Evolutionary conservation across 2,888 invertebrate genomes (phyloP).

Genomic region (Pollenia griseotomentosa): DNA sequence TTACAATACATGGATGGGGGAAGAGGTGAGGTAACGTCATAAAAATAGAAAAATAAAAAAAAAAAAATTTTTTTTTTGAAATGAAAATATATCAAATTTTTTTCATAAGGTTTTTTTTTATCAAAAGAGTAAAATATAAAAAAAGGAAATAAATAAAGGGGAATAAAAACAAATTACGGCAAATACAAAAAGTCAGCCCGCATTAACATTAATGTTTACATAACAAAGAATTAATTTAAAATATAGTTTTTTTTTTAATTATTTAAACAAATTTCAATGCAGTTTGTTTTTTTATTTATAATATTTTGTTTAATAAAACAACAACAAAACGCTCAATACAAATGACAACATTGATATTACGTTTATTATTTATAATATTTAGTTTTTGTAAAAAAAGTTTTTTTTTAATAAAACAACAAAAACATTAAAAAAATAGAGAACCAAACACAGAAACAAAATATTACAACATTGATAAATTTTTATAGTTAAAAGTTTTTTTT

Average conservation of each 20-base stretch:
- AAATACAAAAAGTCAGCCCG: slow-evolving; percentile 75
- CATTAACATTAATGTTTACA: slow-evolving; percentile 72
- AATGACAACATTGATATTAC: slow-evolving; percentile 71
- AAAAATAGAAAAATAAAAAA: slow-evolving; percentile 66
- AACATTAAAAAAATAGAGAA: slow-evolving; percentile 76
- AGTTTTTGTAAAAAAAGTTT: slow-evolving; percentile 69
- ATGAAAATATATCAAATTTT: slow-evolving; percentile 40
- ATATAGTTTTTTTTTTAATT: slow-evolving; percentile 60
- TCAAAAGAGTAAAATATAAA: slow-evolving; percentile 43
- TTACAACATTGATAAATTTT: slow-evolving; percentile 81
- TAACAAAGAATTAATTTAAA: slow-evolving; percentile 63
- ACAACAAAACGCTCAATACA: slow-evolving; percentile 72
- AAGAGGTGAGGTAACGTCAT: slow-evolving; percentile 64
- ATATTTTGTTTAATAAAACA: slow-evolving; percentile 61
- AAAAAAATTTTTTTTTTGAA: slow-evolving; percentile 46
- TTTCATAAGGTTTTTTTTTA: slow-evolving; percentile 7
- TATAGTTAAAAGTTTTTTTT: slow-evolving; percentile 56
- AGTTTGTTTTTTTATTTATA: slow-evolving; percentile 29
- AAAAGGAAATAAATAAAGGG: slow-evolving; percentile 43
- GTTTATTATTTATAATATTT: slow-evolving; percentile 60
- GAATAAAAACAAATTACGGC: slow-evolving; percentile 72
- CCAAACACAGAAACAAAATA: slow-evolving; percentile 80
- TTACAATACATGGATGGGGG: slow-evolving; percentile 67
- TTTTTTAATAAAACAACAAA: slow-evolving; percentile 57
- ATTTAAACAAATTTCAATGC: slow-evolving; percentile 68